Evolutionary conservation across 2,113 vertebrate species (phyloP), one percentile per base, ranked within the genome.

Genomic region (Perognathus longimembris): DNA sequence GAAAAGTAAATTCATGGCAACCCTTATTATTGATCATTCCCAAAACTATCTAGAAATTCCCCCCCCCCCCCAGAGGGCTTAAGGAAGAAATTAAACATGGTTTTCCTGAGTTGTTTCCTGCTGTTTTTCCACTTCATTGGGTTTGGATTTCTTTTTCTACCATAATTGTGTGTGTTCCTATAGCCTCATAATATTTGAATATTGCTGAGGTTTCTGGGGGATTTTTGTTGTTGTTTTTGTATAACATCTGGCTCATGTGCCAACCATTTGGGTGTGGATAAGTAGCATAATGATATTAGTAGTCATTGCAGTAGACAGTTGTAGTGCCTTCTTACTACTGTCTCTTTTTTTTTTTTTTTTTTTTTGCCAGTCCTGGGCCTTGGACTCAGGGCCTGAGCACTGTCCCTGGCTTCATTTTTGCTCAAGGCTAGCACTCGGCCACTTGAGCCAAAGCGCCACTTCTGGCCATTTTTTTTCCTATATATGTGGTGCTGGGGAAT

Each of bases 1-100:
- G 94, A 98, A 96, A 95, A 54, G 87, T 94, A 95, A 96, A 79
- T 93, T 95, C 95, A 93, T 63, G 14, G 95, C 92, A 97, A 97
- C 97, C 96, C 85, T 96, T 96, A 90, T 95, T 98, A 97, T 92
- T 97, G 97, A 96, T 96, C 89, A n/a, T 85, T 71, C 85, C 96
- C 96, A 97, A 97, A 98, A 97, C 91, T 92, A 94, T 97, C 97
- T 97, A 67, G 94, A 96, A 95, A 97, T 97, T 96, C 97, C 17
- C 50, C 89, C 93, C 97, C 17, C 50, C 89, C 93, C 87, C 94
- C 93, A 81, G 69, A 94, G 96, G 96, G 89, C 87, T 96, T 91
- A 93, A 12, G 75, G 95, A 96, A 97, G 91, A 97, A 96, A 92
- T 94, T 96, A 97, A 97, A 93, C 88, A 79, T 92, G 96, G 96